Conservation (phyloP, 2,888 invertebrate genomes). For the Odiellus spinosus region DNA sequence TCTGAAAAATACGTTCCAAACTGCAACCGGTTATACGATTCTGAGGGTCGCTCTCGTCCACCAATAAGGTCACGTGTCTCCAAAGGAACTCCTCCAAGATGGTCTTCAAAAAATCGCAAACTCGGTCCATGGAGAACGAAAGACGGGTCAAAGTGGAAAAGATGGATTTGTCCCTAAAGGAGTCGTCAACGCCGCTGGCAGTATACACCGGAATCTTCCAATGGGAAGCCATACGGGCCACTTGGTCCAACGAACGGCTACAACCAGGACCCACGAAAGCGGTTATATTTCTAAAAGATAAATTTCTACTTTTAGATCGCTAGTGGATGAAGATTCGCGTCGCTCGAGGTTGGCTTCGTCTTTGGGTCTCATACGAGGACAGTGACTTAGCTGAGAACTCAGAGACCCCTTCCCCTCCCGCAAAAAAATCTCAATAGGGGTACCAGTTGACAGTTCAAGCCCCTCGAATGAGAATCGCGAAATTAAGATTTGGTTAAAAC, state of each 20-base stretch:
- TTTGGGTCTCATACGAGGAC: too few species aligned
- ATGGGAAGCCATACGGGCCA: constrained; percentile 69
- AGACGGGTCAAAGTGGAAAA: constrained; percentile 18
- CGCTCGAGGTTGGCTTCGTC: too few species aligned
- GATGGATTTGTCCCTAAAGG: constrained; percentile 16
- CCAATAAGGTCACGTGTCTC: neutral
- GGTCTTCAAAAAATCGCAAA: neutral
- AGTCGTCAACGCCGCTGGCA: constrained; percentile 18
- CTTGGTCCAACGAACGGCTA: constrained; percentile 63
- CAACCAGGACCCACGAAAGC: constrained; percentile 75
- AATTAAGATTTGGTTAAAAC: too few species aligned
- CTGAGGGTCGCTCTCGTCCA: constrained; percentile 1
- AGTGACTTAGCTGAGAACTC: too few species aligned
- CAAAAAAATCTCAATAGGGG: too few species aligned
- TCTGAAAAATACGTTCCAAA: neutral
- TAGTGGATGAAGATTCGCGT: too few species aligned
- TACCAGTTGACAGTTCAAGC: too few species aligned
- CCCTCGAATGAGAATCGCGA: too few species aligned
- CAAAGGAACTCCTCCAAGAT: neutral
- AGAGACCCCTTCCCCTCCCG: too few species aligned
- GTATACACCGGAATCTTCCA: constrained; percentile 86
- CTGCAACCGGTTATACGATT: neutral
- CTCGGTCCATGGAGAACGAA: constrained; percentile 10
- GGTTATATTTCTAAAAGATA: constrained; percentile 13
- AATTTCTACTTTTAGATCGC: too few species aligned